Base-by-base conservation (phyloP, 2,797 vertebrate species). In the Acanthiza pusilla region DNA sequence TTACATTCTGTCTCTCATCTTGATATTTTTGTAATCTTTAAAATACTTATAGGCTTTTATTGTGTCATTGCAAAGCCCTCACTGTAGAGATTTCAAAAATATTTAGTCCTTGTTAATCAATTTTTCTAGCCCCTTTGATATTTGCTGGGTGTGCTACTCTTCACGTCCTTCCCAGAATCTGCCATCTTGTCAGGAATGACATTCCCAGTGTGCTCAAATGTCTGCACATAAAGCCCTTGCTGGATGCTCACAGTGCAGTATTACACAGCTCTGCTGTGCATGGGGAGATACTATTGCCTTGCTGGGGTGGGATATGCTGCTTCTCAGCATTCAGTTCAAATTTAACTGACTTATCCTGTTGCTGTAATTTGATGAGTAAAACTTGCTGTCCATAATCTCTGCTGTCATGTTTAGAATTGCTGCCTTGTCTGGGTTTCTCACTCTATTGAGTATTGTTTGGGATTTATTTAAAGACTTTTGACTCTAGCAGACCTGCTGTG, bases 301-400 rank as follows among this genome's bases (percentile, higher is more conserved):
- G 68, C 80, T 83, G 74, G 34, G 77, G 27, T 80, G 81, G 65
- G 75, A 58, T 80, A 12, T 36, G 50, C 81, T 77, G 68, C 85
- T 88, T 87, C 93, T 94, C 80, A 87, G 83, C 78, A 80, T 77
- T 91, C 65, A 57, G 77, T 87, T 93, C 81, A 71, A 77, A 83
- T 92, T 91, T 82, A 90, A 93, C 92, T 85, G 84, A 58, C 40
- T 93, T 91, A 74, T 0, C 85, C 87, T 73, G 54, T 77, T 93
- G 87, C 93, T 92, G 72, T 83, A 94, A 91, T 85, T 93, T 89
- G 87, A 95, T 89, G 87, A 89, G 66, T 91, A 85, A 83, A 96
- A 92, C 47, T 83, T 72, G 61, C 91, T 67, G 77, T 82, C 71
- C 66, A 5, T 91, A 88, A 89, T 87, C 74, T 77, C 72, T 85